These are phyloP conservation scores for Spatula versicolor DNA, from an alignment of 2,797 vertebrate species.

Conservation along the genomic window DNA sequence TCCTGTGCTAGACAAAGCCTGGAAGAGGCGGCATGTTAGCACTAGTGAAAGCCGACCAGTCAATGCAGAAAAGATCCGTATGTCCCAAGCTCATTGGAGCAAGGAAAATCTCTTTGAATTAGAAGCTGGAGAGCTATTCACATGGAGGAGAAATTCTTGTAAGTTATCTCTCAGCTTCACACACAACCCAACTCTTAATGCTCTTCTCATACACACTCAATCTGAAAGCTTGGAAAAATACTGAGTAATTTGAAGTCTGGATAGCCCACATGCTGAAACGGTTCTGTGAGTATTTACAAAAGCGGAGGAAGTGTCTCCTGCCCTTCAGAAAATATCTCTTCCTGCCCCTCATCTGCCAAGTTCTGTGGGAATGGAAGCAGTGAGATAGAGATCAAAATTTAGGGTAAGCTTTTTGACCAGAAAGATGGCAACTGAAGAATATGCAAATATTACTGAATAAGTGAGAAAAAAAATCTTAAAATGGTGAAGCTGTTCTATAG, in stretches of 20 bases:
- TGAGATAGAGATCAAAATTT: neutral
- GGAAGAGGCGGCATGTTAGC: neutral
- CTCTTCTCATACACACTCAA: neutral
- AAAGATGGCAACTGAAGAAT: neutral
- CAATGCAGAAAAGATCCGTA: neutral
- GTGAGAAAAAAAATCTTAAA: neutral
- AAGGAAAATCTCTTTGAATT: neutral
- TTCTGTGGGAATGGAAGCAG: neutral
- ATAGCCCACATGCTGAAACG: neutral
- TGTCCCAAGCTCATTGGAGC: neutral
- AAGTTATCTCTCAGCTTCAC: neutral
- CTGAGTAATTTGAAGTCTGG: neutral
- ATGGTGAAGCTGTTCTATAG: neutral
- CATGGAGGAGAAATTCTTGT: neutral
- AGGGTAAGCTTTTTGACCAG: neutral
- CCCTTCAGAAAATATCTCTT: neutral
- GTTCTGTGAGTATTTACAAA: neutral
- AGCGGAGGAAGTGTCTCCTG: neutral
- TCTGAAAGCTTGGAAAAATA: neutral
- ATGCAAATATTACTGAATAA: neutral
- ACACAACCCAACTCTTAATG: neutral
- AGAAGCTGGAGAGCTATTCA: neutral
- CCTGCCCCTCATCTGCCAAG: neutral
- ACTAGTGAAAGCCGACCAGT: neutral
- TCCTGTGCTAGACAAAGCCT: neutral